These are phyloP conservation scores for Ceyx melanurus DNA, from an alignment of 2,113 vertebrate genomes.

Conservation along the genomic window DNA sequence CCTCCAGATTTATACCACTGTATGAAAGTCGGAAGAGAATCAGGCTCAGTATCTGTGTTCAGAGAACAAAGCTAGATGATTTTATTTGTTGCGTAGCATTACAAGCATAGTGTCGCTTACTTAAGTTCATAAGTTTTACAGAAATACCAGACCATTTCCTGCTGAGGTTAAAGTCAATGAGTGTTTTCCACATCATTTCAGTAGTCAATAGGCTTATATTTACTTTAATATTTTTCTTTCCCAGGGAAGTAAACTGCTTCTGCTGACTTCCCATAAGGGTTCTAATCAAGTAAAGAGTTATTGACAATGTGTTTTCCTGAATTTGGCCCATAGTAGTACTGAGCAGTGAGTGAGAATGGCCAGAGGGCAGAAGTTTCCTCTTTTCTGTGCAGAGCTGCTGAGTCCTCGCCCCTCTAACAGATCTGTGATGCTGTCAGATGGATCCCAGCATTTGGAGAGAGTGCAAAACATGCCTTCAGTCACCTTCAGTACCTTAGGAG, in stretches of 20 bases:
- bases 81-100: not conserved
- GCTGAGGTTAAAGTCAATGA: not conserved
- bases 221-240: conserved; percentile 10
- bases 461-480: not conserved
- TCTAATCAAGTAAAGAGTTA: not conserved
- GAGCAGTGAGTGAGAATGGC: not conserved
- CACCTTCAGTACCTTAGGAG: not conserved
- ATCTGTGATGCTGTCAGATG: fast-evolving
- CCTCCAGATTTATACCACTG: not conserved
- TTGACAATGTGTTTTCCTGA: not conserved
- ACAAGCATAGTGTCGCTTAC: not conserved
- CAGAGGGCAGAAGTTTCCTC: fast-evolving
- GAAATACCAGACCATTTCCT: not conserved
- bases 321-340: not conserved
- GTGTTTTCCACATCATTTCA: conserved; percentile 27
- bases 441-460: not conserved
- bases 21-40: not conserved
- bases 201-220: not conserved
- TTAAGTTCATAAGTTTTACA: not conserved
- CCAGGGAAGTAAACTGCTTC: not conserved
- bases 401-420: fast-evolving
- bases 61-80: not conserved
- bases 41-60: not conserved
- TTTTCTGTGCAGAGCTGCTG: fast-evolving
- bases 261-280: not conserved